Conservation (phyloP, 2,113 vertebrate genomes). For the Lontra canadensis region DNA sequence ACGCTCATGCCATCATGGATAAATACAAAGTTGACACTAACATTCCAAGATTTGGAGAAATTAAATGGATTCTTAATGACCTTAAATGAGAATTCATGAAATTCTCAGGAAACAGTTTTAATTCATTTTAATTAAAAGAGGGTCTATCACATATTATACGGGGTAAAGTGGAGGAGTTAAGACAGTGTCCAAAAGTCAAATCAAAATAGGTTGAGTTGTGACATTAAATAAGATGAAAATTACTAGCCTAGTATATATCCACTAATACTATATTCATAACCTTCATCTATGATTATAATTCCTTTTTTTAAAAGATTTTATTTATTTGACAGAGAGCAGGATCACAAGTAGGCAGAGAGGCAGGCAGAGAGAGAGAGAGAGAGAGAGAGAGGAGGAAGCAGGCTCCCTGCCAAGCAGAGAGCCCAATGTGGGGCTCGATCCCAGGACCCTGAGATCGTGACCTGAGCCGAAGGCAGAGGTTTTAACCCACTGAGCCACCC, state of each 20-base stretch:
- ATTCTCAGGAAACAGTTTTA: neutral
- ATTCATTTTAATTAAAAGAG: slow-evolving; percentile 26
- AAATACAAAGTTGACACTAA: neutral
- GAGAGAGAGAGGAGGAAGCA: no score
- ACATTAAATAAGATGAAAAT: neutral
- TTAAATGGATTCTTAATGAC: neutral
- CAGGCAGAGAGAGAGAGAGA: no score
- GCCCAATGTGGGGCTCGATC: no score
- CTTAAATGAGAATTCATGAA: neutral
- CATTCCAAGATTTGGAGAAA: neutral
- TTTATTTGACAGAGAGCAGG: no score
- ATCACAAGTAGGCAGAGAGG: no score
- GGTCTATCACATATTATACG: neutral
- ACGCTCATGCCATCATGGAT: neutral
- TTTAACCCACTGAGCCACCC: no score
- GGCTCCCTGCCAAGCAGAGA: no score
- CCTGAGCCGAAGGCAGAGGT: no score
- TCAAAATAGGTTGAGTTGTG: neutral
- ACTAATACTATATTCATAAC: neutral
- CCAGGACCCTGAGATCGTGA: no score
- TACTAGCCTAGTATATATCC: neutral
- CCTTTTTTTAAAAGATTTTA: no score
- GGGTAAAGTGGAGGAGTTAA: neutral
- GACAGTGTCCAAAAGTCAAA: neutral
- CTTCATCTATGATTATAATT: neutral